Evolutionary conservation across 2,888 invertebrate species (phyloP).

Genomic region (Phortica okadai): DNA sequence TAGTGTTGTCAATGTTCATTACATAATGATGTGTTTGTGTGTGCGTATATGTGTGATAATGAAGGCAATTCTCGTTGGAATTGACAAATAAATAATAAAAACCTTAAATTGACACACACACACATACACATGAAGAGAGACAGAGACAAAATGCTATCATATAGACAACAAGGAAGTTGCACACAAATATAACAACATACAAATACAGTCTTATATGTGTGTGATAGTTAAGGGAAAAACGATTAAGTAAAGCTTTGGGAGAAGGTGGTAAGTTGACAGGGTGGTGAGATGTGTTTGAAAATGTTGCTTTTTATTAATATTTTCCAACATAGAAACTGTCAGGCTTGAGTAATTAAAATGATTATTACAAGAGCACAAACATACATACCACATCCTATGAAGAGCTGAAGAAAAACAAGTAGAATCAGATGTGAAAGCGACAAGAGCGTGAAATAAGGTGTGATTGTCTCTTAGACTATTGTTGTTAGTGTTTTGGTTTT

Average conservation of each 20-base stretch:
- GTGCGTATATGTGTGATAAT: background rate
- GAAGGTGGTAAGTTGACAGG: background rate
- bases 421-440: background rate
- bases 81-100: constrained; percentile 68
- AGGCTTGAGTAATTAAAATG: constrained; percentile 57
- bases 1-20: background rate
- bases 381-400: background rate
- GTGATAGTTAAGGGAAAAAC: background rate
- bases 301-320: background rate
- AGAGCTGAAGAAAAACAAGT: background rate
- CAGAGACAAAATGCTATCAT: background rate
- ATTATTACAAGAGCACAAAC: constrained; percentile 54
- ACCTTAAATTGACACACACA: constrained; percentile 62
- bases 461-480: background rate
- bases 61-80: constrained; percentile 56
- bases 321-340: constrained; percentile 47
- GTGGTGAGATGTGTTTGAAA: background rate
- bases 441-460: background rate
- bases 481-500: background rate
- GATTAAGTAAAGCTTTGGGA: constrained; percentile 15
- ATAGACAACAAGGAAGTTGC: background rate
- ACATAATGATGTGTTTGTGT: constrained; percentile 1
- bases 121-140: background rate
- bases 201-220: background rate
- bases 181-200: background rate